phyloP scores from a whole-genome alignment of 2,888 invertebrate genomes.

The Yponomeuta cagnagella region DNA sequence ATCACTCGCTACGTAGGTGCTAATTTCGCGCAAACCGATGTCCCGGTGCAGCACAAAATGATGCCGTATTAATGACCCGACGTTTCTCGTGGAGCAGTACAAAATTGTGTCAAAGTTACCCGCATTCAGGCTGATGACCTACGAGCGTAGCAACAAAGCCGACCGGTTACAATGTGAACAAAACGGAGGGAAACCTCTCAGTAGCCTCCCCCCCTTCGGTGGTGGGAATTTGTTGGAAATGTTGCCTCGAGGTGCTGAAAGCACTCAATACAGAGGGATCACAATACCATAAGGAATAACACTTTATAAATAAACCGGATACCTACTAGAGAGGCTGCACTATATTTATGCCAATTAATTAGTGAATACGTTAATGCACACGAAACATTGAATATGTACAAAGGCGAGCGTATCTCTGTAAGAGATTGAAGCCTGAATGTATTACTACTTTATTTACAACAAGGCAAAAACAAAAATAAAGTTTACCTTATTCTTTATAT shows the following conservation, averaged over 20 bases:
- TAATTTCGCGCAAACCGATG: not conserved
- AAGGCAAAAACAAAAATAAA: no score
- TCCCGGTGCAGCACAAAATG: not conserved
- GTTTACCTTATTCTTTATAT: no score
- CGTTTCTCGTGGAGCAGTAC: not conserved
- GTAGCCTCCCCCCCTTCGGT: not conserved
- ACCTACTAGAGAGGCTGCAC: no score
- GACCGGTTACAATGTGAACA: not conserved
- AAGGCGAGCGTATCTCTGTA: no score
- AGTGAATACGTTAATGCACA: no score
- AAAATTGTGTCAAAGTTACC: not conserved
- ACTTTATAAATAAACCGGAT: no score
- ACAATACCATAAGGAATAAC: not conserved
- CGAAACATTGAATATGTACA: no score
- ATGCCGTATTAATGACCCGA: not conserved
- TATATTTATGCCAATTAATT: no score
- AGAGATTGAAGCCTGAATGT: no score
- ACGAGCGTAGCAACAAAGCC: not conserved
- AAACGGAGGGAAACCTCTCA: not conserved
- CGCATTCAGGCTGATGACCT: not conserved
- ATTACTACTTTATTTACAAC: no score
- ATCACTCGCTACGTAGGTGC: not conserved
- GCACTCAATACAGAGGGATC: not conserved
- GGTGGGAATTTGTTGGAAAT: not conserved
- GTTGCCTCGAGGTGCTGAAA: no score